Evolutionary conservation across 2,113 vertebrate species (phyloP), one percentile per base, ranked within the genome.

Genomic region (Buteo buteo): DNA sequence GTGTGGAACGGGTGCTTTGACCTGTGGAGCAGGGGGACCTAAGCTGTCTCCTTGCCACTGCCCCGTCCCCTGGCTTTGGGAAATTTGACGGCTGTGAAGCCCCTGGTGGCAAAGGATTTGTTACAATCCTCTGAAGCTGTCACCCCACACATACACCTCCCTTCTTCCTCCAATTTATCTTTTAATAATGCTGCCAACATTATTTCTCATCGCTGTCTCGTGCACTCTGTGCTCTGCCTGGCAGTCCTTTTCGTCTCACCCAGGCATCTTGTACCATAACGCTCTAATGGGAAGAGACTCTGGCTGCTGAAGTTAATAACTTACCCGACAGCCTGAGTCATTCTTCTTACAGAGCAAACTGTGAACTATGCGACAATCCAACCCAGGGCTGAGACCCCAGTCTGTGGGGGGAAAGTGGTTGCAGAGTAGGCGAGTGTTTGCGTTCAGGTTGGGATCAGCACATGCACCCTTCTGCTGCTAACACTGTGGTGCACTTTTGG

Each of bases 211-310:
- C 14, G 32, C 90, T 13, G 49, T 69, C 81, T 85, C 12, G 8
- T 67, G 91, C 5, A 8, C 88, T 65, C 73, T 24, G 31, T 82
- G 79, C 82, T 72, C 57, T 21, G 20, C 93, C 90, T 88, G 70
- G 69, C 93, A 61, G 77, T 70, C 50, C 79, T 79, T 62, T 45
- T 34, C 57, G 38, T 52, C 79, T 84, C 76, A 52, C 66, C 71
- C 90, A 59, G 85, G 66, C 83, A n/a, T 19, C 71, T 64, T 5
- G 0, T 28, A 24, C 77, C 54, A 45, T 11, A 20, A 42, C 4
- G 20, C 64, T 86, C 73, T 82, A 50, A 93, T 97, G 79, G 86
- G 72, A 93, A 54, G 78, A 95, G 93, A 72, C 83, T 87, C 84
- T 31, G 76, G 79, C 86, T 93, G 88, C 83, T 70, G 72, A 44